Evolutionary conservation across 2,888 invertebrate genomes (phyloP), one percentile per base, ranked within the genome.

Genomic region (Plagiodera versicolora): DNA sequence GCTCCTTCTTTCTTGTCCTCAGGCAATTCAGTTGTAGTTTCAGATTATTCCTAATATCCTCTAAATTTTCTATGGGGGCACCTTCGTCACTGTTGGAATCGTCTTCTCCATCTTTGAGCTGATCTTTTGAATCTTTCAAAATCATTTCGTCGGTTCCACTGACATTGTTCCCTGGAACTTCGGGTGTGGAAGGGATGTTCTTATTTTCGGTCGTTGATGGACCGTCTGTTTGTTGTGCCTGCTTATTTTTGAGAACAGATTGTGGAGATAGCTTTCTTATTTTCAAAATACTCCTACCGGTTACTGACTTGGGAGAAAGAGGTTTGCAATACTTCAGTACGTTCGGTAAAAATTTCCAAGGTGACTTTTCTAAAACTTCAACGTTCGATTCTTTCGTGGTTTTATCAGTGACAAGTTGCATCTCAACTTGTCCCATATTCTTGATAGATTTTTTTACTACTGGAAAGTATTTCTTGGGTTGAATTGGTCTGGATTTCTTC

Each of bases 41-140:
- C 35, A 76, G 60, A 54, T 67, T 72, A 53, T 74, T 67, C 46
- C 74, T 49, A 24, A 76, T 65, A 56, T 73, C 70, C 50, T 75
- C 71, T 8, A 56, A 45, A 50, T 49, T 55, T 44, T 30, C 50
- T 24, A 19, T 14, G 11, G 24, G 35, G 28, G 18, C 14, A 44
- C 35, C n/a, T 14, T 50, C 39, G 2, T 47, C 48, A 6, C 46
- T 49, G 19, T 32, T 20, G 8, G 14, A 24, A 18, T 46, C 28
- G 30, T 20, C 32, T 32, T 56, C 51, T 19, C 11, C n/a, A 6
- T 14, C 39, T 11, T 10, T 32, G 20, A 35, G 52, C 16, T 52
- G 30, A 35, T 52, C 32, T 18, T 51, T 14, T 19, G 51, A 11
- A 10, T 32, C 32, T n/a, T n/a, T n/a, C n/a, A n/a, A n/a, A n/a